Conservation (phyloP, 2,113 vertebrate genomes). For the Hemicordylus capensis region DNA sequence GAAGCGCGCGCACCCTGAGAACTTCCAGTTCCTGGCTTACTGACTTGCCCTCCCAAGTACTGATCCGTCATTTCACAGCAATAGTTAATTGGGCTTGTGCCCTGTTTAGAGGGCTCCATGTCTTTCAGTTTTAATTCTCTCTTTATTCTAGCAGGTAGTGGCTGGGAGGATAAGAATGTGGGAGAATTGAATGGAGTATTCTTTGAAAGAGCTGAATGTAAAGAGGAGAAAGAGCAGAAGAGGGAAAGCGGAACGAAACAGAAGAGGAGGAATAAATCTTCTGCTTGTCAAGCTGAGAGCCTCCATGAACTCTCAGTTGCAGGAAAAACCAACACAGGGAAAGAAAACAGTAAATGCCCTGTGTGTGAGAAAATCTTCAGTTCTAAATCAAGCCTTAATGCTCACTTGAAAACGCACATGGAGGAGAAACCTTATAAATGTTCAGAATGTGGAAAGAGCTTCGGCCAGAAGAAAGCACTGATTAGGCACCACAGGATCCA, state of each 20-base stretch:
- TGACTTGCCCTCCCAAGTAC: too few species aligned
- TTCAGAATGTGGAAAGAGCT: neutral
- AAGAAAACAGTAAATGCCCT: neutral
- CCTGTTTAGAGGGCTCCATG: neutral
- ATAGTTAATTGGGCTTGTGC: neutral
- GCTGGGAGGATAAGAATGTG: neutral
- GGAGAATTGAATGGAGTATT: neutral
- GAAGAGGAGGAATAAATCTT: neutral
- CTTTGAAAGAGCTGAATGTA: neutral
- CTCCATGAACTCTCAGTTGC: neutral
- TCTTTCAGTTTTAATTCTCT: neutral
- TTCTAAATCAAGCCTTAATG: neutral
- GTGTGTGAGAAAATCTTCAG: neutral
- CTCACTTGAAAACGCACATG: neutral
- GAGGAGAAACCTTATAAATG: neutral
- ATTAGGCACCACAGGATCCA: neutral
- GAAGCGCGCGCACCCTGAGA: too few species aligned
- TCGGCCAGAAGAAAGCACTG: neutral
- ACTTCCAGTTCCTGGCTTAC: too few species aligned
- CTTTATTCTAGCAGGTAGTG: neutral
- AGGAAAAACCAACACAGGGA: neutral
- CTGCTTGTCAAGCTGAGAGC: too few species aligned
- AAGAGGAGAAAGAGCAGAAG: neutral
- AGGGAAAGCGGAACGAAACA: neutral
- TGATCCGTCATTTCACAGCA: neutral